Conservation (phyloP, 2,113 vertebrate genomes). For the Campylomormyrus tamandua region DNA sequence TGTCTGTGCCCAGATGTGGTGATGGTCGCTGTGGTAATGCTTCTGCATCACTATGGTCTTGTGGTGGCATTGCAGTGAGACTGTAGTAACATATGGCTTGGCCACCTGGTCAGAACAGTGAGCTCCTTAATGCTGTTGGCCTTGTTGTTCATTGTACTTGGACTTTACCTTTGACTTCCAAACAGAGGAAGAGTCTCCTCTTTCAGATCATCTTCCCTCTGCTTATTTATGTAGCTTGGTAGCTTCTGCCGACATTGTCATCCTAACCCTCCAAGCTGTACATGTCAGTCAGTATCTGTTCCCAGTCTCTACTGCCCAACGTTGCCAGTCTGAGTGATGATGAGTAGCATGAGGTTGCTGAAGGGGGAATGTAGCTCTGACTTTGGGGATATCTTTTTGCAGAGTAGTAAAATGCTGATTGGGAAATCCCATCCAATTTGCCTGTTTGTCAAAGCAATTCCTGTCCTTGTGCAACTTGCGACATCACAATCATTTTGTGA, state of each 20-base stretch:
- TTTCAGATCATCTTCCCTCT: not conserved
- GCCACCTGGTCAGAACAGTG: not conserved
- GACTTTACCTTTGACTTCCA: not conserved
- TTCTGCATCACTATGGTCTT: not conserved
- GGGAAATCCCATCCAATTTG: not conserved
- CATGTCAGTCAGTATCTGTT: not conserved
- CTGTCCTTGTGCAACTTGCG: not conserved
- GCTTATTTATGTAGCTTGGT: not conserved
- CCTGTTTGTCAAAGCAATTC: not conserved
- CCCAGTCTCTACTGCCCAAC: not conserved
- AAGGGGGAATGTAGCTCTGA: not conserved
- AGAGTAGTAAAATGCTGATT: not conserved
- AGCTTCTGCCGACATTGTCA: not conserved
- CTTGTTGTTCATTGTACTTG: not conserved
- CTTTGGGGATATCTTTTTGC: not conserved
- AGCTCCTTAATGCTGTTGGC: not conserved
- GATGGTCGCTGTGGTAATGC: not conserved
- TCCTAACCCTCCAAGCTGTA: not conserved
- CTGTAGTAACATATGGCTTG: not conserved
- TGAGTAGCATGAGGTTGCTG: not conserved
- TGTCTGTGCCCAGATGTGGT: not conserved
- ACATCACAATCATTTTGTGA: not conserved
- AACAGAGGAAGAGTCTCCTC: not conserved
- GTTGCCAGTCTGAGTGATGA: not conserved
- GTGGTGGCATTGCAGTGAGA: not conserved